Base-by-base conservation (phyloP, 2,888 invertebrate genomes). In the Eudemis profundana region DNA sequence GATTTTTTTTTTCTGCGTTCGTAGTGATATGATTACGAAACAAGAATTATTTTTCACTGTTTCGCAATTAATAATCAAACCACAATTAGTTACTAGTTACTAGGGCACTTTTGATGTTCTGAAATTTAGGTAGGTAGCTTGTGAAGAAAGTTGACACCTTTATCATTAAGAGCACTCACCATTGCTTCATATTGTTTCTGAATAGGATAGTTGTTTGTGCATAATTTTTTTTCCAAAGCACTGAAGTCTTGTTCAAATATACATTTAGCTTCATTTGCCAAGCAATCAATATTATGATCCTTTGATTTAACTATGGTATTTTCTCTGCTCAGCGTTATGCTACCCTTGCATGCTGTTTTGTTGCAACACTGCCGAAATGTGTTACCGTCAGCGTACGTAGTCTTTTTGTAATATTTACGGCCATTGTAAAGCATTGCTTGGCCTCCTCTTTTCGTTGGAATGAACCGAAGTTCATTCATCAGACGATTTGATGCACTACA, bases 101-200 rank as follows among this genome's bases (percentile, higher is more conserved):
- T n/a, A n/a, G n/a, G n/a, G n/a, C 49, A 27, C 12, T 49, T 49
- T 49, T 50, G 15, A 50, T 29, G 33, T 47, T 46, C n/a, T 46
- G 23, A 21, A 46, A 46, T 19, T 46, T 46, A 46, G 46, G 46
- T 23, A 46, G 7, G n/a, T n/a, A n/a, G n/a, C n/a, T 46, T 23
- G 46, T 46, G 19, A 23, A 46, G 46, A 46, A 17, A 46, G 23
- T 46, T 46, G n/a, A 46, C 46, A 21, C 50, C 40, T 38, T 23
- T 53, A 38, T 53, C 38, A 38, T 38, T 38, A n/a, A 53, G 38
- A 21, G 10, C 53, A 53, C 21, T 40, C 40, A 53, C 40, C 40
- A 53, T 40, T 53, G 38, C 40, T 5, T 53, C 53, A 14, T 23
- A 53, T 53, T 53, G 53, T 53, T 53, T 53, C 40, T 53, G 53